Evolutionary conservation across 2,888 invertebrate species (phyloP).

Genomic region (Salpingus planirostris): DNA sequence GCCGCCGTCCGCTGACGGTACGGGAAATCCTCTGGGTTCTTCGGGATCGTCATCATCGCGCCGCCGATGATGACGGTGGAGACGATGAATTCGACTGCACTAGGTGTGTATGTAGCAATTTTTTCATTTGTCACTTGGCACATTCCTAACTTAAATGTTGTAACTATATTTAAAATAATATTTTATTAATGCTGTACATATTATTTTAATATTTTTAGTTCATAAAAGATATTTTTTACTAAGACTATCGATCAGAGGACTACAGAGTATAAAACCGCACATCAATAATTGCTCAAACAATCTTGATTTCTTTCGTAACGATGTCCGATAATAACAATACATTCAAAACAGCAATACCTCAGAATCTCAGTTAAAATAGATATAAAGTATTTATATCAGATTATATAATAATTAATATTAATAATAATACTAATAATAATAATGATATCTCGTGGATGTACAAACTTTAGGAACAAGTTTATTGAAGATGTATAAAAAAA

Average conservation of each 20-base stretch:
- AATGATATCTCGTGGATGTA: slow-evolving; percentile 36
- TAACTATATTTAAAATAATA: slow-evolving; percentile 21
- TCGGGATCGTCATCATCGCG: neutral
- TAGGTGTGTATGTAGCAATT: slow-evolving; percentile 26
- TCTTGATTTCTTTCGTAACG: slow-evolving; percentile 18
- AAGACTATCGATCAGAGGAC: slow-evolving; percentile 22
- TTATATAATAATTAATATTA: slow-evolving; percentile 26
- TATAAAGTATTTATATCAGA: slow-evolving; percentile 41
- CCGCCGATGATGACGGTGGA: slow-evolving; percentile 1
- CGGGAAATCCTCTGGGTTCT: neutral
- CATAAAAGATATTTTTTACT: slow-evolving; percentile 16
- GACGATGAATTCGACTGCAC: slow-evolving; percentile 11
- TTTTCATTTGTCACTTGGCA: slow-evolving; percentile 27
- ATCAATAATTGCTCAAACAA: slow-evolving; percentile 32
- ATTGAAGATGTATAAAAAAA: slow-evolving; percentile 23
- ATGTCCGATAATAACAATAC: slow-evolving; percentile 31
- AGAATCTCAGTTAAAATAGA: slow-evolving; percentile 41
- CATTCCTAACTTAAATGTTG: slow-evolving; percentile 31
- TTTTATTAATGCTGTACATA: slow-evolving; percentile 30
- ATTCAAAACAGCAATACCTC: slow-evolving; percentile 44
- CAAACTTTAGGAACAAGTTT: slow-evolving; percentile 36
- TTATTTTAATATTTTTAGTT: slow-evolving; percentile 20
- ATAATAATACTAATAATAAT: neutral
- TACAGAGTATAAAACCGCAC: slow-evolving; percentile 27
- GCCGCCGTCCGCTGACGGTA: neutral